A percentile compares a stretch with the other conserved stretches of the same genome.
Evolutionary conservation across 1,140 invertebrate genomes (phyloP).

Genomic region (Meteorus sp.): DNA sequence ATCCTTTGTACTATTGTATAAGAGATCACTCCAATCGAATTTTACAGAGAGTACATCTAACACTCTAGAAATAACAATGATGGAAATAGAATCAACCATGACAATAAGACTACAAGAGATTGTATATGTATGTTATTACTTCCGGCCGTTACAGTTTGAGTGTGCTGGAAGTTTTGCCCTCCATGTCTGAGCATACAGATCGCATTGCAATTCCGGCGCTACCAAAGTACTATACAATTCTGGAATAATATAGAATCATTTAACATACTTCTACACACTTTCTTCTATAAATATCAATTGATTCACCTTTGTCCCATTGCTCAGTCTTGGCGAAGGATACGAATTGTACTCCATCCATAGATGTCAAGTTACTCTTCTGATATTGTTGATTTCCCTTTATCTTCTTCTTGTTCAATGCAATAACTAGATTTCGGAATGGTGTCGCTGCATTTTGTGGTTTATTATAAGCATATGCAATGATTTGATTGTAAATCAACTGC

Average conservation of each 20-base stretch:
- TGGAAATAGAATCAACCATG: too few species aligned
- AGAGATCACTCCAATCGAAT: conserved; percentile 59
- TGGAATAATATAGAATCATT: conserved; percentile 37
- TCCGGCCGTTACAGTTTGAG: conserved; percentile 65
- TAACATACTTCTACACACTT: conserved; percentile 9
- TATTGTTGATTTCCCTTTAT: conserved; percentile 67
- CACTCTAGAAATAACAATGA: conserved; percentile 60
- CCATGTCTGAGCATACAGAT: conserved; percentile 86
- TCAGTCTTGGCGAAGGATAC: conserved; percentile 78
- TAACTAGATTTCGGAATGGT: conserved; percentile 63
- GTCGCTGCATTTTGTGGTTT: conserved; percentile 59
- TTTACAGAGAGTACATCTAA: conserved; percentile 68
- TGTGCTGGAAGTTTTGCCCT: conserved; percentile 76
- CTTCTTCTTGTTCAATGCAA: conserved; percentile 65
- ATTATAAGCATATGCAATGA: conserved; percentile 66
- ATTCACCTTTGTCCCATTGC: conserved; percentile 69
- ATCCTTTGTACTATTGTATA: conserved; percentile 76
- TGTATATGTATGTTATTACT: conserved; percentile 50
- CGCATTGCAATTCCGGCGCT: conserved; percentile 69
- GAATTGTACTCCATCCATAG: conserved; percentile 65
- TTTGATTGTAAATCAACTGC: conserved; percentile 77
- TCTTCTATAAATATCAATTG: conserved; percentile 16
- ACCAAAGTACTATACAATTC: conserved; percentile 85
- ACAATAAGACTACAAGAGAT: conserved; percentile 11
- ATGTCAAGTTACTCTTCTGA: conserved; percentile 63